A percentile compares a stretch with the other conserved stretches of the same genome.
Evolutionary conservation across 2,797 vertebrate genomes (phyloP).

Genomic region (Arremon aurantiirostris): DNA sequence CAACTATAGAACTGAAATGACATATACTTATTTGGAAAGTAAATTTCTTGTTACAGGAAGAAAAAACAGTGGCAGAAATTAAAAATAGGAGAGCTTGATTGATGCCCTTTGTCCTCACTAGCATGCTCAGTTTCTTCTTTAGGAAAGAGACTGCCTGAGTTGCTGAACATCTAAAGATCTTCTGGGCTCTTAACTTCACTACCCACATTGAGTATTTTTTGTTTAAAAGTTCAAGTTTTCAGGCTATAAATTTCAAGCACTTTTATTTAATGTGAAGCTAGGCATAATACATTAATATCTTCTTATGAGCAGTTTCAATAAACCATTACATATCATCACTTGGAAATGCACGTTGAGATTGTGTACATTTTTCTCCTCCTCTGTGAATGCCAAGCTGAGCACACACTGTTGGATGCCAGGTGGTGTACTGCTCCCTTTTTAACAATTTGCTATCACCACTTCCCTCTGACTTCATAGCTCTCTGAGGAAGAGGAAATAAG

Average conservation of each 20-base stretch:
- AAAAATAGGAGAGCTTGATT: neutral
- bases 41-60: neutral
- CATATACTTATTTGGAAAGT: conserved; percentile 34
- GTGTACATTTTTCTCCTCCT: neutral
- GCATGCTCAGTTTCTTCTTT: neutral
- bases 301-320: conserved; percentile 40
- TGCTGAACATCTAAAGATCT: neutral
- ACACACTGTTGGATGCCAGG: neutral
- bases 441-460: neutral
- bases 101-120: neutral
- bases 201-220: neutral
- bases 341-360: neutral
- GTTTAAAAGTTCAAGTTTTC: conserved; percentile 16
- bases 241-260: conserved; percentile 26
- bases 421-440: neutral
- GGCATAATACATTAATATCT: conserved; percentile 4
- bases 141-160: neutral
- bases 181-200: neutral
- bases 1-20: neutral
- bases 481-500: neutral
- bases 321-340: neutral
- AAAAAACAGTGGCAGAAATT: neutral
- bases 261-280: conserved; percentile 50
- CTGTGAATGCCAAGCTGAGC: neutral
- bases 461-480: neutral